Evolutionary conservation across 1,140 invertebrate species (phyloP), one percentile per base, ranked within the genome.

Genomic region (Drosophila sechellia): DNA sequence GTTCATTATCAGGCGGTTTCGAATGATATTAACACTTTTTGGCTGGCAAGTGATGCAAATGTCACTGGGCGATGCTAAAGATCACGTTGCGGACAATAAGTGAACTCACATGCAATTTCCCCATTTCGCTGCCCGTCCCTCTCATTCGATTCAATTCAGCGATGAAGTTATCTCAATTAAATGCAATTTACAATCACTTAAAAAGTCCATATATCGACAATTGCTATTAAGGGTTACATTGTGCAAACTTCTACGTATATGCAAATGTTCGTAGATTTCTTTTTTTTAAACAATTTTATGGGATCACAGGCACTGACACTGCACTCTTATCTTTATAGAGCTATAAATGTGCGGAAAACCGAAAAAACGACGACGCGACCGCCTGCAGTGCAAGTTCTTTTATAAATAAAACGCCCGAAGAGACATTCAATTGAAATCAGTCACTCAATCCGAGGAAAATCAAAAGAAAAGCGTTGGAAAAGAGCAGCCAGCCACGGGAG

Each of bases 371-470:
- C 25, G 61, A 45, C 35, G 60, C 79, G 79, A 87, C 84, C 80
- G 89, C 80, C 73, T 81, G 80, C 85, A 81, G 84, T 87, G 89
- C 81, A 77, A 70, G 89, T 85, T 87, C 84, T 90, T 72, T 89
- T 90, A 90, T 91, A 90, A 90, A 90, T 90, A 90, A 90, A 84
- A 69, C 68, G 65, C 43, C 65, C 43, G 50, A 70, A 71, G 68
- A 71, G 63, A 78, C 65, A 79, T 86, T 81, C 79, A 76, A 83
- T 87, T 73, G 70, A 77, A 86, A 81, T 83, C 63, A 71, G 58
- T 65, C 72, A 85, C 72, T 80, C 81, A 78, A 86, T 85, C 80
- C 61, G 63, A 68, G 54, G 64, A 64, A 77, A 81, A 81, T 81
- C 79, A 72, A 81, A 86, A 55, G 83, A 87, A 87, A 71, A 76